Conservation (phyloP, 2,888 invertebrate genomes). For the Clistopyga incitator region DNA sequence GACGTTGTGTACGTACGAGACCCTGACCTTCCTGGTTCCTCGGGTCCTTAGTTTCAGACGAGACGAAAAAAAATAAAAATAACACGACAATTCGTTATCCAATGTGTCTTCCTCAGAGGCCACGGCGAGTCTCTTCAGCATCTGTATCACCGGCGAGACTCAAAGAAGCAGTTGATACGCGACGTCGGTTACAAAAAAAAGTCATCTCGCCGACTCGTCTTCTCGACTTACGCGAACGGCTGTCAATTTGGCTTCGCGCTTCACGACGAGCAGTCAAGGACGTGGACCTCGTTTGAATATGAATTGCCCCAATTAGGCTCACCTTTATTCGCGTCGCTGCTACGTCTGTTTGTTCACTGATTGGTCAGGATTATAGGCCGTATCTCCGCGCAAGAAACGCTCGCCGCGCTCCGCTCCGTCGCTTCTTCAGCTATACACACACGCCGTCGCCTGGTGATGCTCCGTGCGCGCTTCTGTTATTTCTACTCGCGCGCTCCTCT, state of each 20-base stretch:
- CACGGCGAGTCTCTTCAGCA: background rate
- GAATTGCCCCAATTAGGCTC: slow-evolving; percentile 82
- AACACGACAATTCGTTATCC: slow-evolving; percentile 3
- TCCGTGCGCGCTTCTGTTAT: slow-evolving; percentile 25
- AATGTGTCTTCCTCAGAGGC: background rate
- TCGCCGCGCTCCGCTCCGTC: slow-evolving; percentile 32
- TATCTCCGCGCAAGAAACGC: slow-evolving; percentile 58
- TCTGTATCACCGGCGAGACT: background rate
- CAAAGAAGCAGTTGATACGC: background rate
- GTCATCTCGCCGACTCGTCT: slow-evolving; percentile 49
- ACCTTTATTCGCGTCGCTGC: slow-evolving; percentile 79
- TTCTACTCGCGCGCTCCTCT: slow-evolving; percentile 24
- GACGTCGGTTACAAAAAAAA: slow-evolving; percentile 56
- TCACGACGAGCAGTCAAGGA: slow-evolving; percentile 65
- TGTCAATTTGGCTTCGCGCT: slow-evolving; percentile 71
- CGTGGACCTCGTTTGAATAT: slow-evolving; percentile 81
- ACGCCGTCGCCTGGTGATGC: background rate
- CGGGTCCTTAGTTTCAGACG: background rate
- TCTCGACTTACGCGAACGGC: slow-evolving; percentile 64
- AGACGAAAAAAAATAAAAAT: slow-evolving; percentile 7
- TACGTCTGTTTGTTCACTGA: slow-evolving; percentile 81
- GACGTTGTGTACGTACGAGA: background rate
- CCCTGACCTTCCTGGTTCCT: slow-evolving; percentile 39
- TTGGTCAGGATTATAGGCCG: slow-evolving; percentile 79
- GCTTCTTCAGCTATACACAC: slow-evolving; percentile 27